Evolutionary conservation across 2,113 vertebrate species (phyloP).

Genomic region (Rhegmatorhina hoffmannsi): DNA sequence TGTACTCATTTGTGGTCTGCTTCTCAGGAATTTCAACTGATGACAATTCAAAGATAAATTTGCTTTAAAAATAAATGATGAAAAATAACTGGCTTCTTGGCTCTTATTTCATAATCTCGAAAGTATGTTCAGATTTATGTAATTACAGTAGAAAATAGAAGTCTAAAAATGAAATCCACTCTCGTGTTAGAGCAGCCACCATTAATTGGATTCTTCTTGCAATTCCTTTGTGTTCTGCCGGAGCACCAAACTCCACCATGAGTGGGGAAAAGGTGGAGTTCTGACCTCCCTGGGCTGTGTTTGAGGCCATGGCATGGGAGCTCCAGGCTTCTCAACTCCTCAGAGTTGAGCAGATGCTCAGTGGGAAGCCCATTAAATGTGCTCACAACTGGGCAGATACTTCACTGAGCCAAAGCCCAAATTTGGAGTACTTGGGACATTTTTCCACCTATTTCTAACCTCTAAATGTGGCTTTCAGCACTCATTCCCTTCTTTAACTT

Average conservation of each 20-base stretch:
- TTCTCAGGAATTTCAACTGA: conserved; percentile 61
- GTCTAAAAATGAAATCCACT: conserved; percentile 35
- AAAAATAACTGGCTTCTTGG: conserved; percentile 60
- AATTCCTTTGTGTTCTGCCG: background rate
- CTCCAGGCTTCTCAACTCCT: background rate
- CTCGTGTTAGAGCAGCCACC: background rate
- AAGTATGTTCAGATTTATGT: conserved; percentile 62
- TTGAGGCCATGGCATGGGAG: fast-evolving
- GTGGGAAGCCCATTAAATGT: background rate
- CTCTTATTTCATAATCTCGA: conserved; percentile 46
- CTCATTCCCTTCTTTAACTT: background rate
- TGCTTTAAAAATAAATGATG: conserved; percentile 71
- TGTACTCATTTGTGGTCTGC: conserved; percentile 68
- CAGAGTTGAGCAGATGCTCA: background rate
- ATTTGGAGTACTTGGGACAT: background rate
- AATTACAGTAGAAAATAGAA: conserved; percentile 66
- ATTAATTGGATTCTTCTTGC: conserved; percentile 2
- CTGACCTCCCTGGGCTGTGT: background rate
- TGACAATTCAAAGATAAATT: conserved; percentile 72
- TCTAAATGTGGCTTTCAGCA: background rate
- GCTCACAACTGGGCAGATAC: background rate
- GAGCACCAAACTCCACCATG: background rate
- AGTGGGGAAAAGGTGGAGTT: background rate
- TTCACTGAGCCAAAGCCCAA: background rate
- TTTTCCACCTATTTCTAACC: background rate